phyloP scores from a whole-genome alignment of 2,888 invertebrate species.

The Physocephala rufipes region DNA sequence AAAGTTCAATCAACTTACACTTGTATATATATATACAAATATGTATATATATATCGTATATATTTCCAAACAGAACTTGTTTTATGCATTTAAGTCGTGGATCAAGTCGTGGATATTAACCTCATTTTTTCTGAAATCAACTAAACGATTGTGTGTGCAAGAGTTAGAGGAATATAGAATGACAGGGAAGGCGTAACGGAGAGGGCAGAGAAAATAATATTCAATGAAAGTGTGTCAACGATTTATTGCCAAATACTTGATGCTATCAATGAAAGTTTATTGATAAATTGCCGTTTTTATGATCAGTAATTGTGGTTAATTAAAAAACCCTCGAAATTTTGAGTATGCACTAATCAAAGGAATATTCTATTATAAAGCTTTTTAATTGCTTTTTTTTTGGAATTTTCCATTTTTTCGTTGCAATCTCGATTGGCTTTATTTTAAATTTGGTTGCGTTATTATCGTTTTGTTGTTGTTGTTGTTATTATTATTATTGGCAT shows the following conservation, averaged over 20 bases:
- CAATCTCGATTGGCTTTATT: too few species aligned
- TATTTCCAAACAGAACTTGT: not conserved
- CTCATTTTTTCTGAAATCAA: not conserved
- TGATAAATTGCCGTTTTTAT: too few species aligned
- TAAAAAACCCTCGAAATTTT: too few species aligned
- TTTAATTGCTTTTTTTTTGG: too few species aligned
- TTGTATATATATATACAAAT: constrained; percentile 1
- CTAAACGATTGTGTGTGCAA: not conserved
- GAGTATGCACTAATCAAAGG: too few species aligned
- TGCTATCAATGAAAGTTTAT: too few species aligned
- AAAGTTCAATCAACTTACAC: constrained; percentile 35
- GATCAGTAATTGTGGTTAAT: too few species aligned
- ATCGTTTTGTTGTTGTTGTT: not conserved
- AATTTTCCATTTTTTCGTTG: too few species aligned
- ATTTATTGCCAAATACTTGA: constrained; percentile 14
- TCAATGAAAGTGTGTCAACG: constrained; percentile 36
- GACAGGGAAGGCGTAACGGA: not conserved
- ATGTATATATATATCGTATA: not conserved
- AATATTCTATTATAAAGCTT: too few species aligned
- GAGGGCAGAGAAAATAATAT: not conserved
- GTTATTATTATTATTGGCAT: too few species aligned
- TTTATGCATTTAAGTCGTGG: too few species aligned
- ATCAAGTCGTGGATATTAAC: not conserved
- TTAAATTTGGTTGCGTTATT: not conserved
- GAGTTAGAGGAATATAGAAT: too few species aligned